Conservation (phyloP, 2,797 vertebrate genomes). For the Gambelia wislizenii region DNA sequence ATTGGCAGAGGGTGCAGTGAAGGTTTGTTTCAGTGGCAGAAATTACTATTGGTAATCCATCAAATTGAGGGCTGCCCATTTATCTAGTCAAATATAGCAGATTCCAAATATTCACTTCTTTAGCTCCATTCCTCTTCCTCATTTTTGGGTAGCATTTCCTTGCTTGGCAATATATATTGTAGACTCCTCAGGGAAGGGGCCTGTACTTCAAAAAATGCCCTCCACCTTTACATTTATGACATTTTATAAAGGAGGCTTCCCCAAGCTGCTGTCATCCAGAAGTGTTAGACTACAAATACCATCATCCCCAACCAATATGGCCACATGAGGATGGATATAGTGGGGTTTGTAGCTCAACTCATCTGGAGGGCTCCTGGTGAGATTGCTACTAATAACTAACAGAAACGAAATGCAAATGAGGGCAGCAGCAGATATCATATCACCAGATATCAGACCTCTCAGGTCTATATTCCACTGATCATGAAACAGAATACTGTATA, state of each 20-base stretch:
- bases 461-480: neutral
- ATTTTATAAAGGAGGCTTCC: neutral
- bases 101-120: neutral
- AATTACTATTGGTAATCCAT: neutral
- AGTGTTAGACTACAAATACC: neutral
- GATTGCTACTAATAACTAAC: neutral
- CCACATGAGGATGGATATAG: neutral
- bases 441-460: too few species aligned
- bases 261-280: too few species aligned
- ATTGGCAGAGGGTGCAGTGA: neutral
- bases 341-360: neutral
- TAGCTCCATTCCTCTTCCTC: neutral
- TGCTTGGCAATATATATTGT: neutral
- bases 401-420: neutral
- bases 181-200: neutral
- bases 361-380: neutral
- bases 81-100: neutral
- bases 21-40: neutral
- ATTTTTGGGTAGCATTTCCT: neutral
- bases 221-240: neutral
- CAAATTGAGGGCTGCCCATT: neutral
- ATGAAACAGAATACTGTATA: neutral
- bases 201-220: neutral
- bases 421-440: neutral
- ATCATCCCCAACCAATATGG: neutral